Percentiles rank a stretch among this genome's conserved stretches.
Conservation (phyloP, 1,140 invertebrate genomes). For the Danaus plexippus region DNA sequence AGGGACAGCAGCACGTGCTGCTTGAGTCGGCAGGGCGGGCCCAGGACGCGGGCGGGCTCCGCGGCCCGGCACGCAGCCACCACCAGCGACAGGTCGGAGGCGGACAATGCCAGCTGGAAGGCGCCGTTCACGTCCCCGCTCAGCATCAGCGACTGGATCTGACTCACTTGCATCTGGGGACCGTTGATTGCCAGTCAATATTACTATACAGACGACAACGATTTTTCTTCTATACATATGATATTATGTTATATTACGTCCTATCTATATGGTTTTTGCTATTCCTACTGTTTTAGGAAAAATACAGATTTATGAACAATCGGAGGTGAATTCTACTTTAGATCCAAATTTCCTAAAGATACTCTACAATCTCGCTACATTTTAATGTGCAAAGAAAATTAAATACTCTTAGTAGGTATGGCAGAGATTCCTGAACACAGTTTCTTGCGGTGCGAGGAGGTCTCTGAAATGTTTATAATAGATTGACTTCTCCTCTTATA, state of each 20-base stretch:
- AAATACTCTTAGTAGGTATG: slow-evolving; percentile 46
- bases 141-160: slow-evolving; percentile 81
- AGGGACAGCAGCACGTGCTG: slow-evolving; percentile 92
- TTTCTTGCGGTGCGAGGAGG: slow-evolving; percentile 41
- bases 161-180: slow-evolving; percentile 73
- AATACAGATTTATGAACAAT: too few relatives aligned
- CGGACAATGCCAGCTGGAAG: slow-evolving; percentile 91
- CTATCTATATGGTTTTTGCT: too few relatives aligned
- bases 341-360: too few relatives aligned
- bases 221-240: too few relatives aligned
- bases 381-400: not conserved
- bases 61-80: slow-evolving; percentile 88
- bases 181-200: too few relatives aligned
- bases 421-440: slow-evolving; percentile 52
- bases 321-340: too few relatives aligned
- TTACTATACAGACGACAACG: too few relatives aligned
- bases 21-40: slow-evolving; percentile 78
- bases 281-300: too few relatives aligned
- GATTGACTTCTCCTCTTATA: slow-evolving; percentile 7
- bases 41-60: slow-evolving; percentile 84
- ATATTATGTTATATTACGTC: too few relatives aligned
- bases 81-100: slow-evolving; percentile 87
- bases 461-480: slow-evolving; percentile 34
- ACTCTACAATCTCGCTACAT: too few relatives aligned
- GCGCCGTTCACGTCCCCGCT: slow-evolving; percentile 86